These are phyloP conservation scores for Plecotus auritus DNA, from an alignment of 2,113 vertebrate species.

Conservation along the genomic window DNA sequence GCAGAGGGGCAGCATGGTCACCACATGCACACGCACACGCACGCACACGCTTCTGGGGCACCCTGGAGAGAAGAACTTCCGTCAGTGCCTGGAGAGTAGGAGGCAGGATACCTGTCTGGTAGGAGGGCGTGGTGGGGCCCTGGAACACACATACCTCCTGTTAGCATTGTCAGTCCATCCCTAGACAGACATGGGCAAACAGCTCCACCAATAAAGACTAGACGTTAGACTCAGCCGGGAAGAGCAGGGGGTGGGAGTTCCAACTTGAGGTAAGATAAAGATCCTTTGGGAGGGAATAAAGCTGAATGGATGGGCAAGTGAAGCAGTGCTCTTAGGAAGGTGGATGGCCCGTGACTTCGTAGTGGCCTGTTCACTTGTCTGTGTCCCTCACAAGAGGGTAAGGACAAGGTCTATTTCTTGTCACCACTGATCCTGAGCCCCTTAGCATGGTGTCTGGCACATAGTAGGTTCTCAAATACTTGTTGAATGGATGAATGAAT, in stretches of 20 bases:
- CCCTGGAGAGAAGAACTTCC: not conserved
- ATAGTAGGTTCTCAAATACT: not conserved
- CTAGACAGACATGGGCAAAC: not conserved
- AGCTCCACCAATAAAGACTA: not conserved
- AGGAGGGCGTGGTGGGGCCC: not conserved
- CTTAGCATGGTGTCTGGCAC: too few relatives aligned
- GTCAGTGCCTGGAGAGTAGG: not conserved
- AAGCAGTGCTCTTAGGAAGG: not conserved
- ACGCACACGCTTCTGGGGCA: not conserved
- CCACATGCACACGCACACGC: too few relatives aligned
- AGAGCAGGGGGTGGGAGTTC: fast-evolving
- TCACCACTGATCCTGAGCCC: not conserved
- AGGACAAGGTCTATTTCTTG: not conserved
- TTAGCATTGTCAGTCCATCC: not conserved
- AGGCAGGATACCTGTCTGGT: not conserved
- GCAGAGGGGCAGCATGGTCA: not conserved
- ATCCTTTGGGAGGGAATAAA: not conserved
- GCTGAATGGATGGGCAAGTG: not conserved
- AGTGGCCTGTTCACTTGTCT: not conserved
- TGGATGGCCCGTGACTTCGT: not conserved
- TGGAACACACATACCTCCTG: not conserved
- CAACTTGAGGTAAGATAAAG: not conserved
- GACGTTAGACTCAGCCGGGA: not conserved
- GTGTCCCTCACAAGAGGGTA: not conserved
- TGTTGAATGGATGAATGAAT: not conserved